These are phyloP conservation scores for Parotia lawesii DNA, from an alignment of 2,113 vertebrate genomes.

Conservation along the genomic window DNA sequence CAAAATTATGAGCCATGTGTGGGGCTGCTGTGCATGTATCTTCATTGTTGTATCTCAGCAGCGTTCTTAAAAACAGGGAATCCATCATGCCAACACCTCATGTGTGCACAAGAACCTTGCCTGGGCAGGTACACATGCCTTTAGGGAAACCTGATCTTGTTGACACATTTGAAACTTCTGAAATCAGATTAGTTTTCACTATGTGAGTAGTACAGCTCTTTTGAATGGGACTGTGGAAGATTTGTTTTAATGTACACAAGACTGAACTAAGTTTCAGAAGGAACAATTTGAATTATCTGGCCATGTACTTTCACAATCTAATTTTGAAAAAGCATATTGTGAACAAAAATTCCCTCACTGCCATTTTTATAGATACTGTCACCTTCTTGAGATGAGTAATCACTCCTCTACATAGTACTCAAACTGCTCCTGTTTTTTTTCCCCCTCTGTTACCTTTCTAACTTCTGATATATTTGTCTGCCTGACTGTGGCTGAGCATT, in stretches of 20 bases:
- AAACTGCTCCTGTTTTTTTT: neutral
- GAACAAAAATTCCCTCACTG: neutral
- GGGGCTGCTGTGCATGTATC: neutral
- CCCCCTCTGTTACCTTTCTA: neutral
- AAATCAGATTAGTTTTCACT: neutral
- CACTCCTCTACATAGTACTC: neutral
- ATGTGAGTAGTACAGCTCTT: neutral
- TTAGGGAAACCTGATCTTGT: neutral
- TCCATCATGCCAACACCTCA: fast-evolving
- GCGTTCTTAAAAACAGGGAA: neutral
- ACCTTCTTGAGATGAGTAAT: neutral
- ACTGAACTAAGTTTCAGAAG: neutral
- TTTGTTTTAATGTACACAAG: neutral
- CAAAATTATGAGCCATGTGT: neutral
- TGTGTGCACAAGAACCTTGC: neutral
- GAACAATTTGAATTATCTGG: neutral
- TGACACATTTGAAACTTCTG: neutral
- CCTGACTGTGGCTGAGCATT: neutral
- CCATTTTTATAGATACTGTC: neutral
- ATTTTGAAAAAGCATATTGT: neutral
- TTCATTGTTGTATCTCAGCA: neutral
- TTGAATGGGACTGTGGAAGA: neutral
- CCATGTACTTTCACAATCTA: neutral
- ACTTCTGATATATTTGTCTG: neutral
- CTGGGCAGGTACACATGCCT: fast-evolving